A percentile compares a stretch with the other conserved stretches of the same genome.
Evolutionary conservation across 2,888 invertebrate genomes (phyloP).

Genomic region (Limulus polyphemus): DNA sequence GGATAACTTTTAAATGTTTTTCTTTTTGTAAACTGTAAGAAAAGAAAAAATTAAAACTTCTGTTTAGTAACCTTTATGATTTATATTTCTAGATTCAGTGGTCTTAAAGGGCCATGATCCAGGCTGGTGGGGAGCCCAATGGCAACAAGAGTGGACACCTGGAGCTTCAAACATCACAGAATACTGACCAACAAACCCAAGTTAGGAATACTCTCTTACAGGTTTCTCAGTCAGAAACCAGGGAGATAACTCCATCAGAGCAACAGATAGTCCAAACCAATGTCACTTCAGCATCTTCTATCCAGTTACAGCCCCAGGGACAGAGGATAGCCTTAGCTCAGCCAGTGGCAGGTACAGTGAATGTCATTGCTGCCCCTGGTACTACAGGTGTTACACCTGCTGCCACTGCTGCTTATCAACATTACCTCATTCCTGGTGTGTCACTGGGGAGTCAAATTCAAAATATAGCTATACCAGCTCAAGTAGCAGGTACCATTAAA

Average conservation of each 20-base stretch:
- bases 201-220: no score
- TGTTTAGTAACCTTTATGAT: no score
- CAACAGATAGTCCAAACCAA: not conserved
- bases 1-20: no score
- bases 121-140: slow-evolving; percentile 18
- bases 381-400: slow-evolving; percentile 5
- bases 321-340: not conserved
- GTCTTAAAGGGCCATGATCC: slow-evolving; percentile 32
- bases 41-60: no score
- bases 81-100: slow-evolving; percentile 20
- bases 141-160: not conserved
- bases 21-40: no score
- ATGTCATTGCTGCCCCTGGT: slow-evolving; percentile 3
- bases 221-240: no score
- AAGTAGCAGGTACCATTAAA: slow-evolving; percentile 13
- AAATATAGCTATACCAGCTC: slow-evolving; percentile 17
- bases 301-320: not conserved
- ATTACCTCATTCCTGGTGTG: slow-evolving; percentile 12
- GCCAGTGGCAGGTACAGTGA: not conserved
- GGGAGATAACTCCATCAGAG: no score
- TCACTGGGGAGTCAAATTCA: slow-evolving; percentile 16
- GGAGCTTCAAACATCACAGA: no score
- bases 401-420: slow-evolving; percentile 8
- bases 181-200: not conserved
- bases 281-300: not conserved